phyloP scores from a whole-genome alignment of 2,888 invertebrate species.

The Lomographa bimaculata region DNA sequence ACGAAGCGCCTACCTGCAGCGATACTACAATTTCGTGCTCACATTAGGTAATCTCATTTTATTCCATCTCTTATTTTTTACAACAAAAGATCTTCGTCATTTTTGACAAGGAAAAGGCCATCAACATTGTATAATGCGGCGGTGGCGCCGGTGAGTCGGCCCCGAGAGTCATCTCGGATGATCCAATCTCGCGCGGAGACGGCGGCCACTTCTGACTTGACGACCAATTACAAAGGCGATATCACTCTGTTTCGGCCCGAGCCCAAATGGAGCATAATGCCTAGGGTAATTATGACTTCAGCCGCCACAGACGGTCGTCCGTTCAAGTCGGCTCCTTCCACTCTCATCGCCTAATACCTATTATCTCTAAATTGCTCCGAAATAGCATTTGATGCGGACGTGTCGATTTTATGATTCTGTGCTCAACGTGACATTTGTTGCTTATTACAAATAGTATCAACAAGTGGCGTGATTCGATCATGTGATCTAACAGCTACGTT shows the following conservation, averaged over 20 bases:
- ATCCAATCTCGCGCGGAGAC: constrained; percentile 68
- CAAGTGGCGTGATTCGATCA: no score
- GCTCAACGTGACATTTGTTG: constrained; percentile 37
- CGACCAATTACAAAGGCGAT: constrained; percentile 77
- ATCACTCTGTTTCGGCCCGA: constrained; percentile 75
- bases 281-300: constrained; percentile 80
- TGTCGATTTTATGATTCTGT: constrained; percentile 50
- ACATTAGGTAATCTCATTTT: constrained; percentile 75
- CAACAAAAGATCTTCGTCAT: constrained; percentile 80
- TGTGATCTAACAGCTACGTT: no score
- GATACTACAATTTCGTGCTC: constrained; percentile 72
- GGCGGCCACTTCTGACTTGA: constrained; percentile 55
- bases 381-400: constrained; percentile 47
- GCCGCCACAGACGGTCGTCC: constrained; percentile 44
- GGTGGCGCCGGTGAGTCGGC: constrained; percentile 75
- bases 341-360: constrained; percentile 56
- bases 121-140: constrained; percentile 78
- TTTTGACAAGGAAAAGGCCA: constrained; percentile 83
- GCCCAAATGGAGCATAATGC: constrained; percentile 81
- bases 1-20: constrained; percentile 47
- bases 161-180: constrained; percentile 66
- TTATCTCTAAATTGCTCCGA: constrained; percentile 56
- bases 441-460: no score
- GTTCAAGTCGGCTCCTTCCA: constrained; percentile 53
- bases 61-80: constrained; percentile 75